A percentile compares a stretch with the other conserved stretches of the same genome.
These are phyloP conservation scores for Machimus rusticus DNA, from an alignment of 2,888 invertebrate genomes.

Conservation along the genomic window DNA sequence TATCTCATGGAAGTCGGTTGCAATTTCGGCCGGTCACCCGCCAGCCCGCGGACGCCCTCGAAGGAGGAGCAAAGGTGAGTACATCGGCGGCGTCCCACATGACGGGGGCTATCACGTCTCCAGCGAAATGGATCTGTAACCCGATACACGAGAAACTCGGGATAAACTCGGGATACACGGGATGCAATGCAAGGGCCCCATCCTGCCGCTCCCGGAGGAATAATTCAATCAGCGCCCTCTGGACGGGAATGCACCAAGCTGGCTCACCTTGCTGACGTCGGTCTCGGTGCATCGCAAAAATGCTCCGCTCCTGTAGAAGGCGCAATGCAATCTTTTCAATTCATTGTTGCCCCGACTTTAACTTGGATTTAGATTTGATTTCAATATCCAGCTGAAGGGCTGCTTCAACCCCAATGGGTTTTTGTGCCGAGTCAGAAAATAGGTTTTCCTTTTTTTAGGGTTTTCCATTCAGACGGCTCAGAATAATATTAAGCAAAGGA, in stretches of 20 bases:
- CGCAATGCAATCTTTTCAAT: background rate
- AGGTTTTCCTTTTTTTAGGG: background rate
- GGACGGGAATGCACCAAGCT: background rate
- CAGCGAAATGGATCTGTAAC: constrained; percentile 34
- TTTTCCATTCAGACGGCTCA: background rate
- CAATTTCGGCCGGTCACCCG: constrained; percentile 20
- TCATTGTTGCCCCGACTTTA: constrained; percentile 11
- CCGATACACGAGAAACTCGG: constrained; percentile 32
- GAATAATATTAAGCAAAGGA: constrained; percentile 15
- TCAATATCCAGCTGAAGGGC: constrained; percentile 16
- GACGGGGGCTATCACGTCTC: constrained; percentile 28
- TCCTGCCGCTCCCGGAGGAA: constrained; percentile 1
- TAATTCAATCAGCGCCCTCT: constrained; percentile 32
- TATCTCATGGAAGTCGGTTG: constrained; percentile 5
- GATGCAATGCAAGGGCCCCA: background rate
- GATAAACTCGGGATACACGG: constrained; percentile 2
- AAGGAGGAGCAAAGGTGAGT: background rate
- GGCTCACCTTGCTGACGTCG: background rate
- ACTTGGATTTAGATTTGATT: constrained; percentile 31
- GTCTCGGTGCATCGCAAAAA: background rate
- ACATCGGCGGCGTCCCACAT: background rate
- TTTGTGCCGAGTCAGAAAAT: constrained; percentile 1
- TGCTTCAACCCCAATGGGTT: background rate
- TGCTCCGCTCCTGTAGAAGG: background rate
- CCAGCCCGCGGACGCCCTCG: background rate